These are phyloP conservation scores for Ammospiza nelsoni DNA, from an alignment of 2,113 vertebrate genomes.

Conservation along the genomic window DNA sequence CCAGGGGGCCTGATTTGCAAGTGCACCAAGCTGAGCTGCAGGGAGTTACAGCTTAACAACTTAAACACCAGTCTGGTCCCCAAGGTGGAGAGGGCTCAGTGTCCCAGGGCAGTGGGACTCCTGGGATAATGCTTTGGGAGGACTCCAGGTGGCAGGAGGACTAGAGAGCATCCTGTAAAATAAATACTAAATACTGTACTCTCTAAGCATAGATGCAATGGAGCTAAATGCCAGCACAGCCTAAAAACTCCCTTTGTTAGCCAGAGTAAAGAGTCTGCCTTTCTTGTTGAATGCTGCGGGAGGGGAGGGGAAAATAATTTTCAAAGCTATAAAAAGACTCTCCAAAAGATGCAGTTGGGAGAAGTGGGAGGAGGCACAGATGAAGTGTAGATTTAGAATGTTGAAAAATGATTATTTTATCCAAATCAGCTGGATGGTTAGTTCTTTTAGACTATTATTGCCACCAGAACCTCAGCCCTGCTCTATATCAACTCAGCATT, in stretches of 20 bases:
- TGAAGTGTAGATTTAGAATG: constrained; percentile 55
- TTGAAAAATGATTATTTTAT: constrained; percentile 71
- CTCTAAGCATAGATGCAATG: not conserved
- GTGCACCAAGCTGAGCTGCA: not conserved
- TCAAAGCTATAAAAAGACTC: constrained; percentile 46
- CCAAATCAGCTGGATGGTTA: constrained; percentile 64
- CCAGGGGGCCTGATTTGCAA: not conserved
- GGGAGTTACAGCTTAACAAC: not conserved
- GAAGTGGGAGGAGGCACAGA: constrained; percentile 16
- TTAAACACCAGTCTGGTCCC: not conserved
- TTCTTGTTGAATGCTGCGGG: not conserved
- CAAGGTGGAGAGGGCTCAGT: accelerated
- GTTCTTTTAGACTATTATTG: constrained; percentile 59
- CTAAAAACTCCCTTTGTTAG: constrained; percentile 8
- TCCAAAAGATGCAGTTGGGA: constrained; percentile 15
- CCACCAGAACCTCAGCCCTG: constrained; percentile 44
- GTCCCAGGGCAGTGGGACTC: not conserved
- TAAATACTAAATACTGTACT: not conserved
- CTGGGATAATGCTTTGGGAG: not conserved
- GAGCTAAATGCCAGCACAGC: not conserved
- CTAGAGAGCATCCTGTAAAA: not conserved
- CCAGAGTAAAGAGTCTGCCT: not conserved
- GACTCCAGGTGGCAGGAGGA: not conserved
- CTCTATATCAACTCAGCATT: constrained; percentile 61
- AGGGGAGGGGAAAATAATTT: not conserved